Percentiles rank a stretch among this genome's conserved stretches.
These are phyloP conservation scores for Apamea epomidion DNA, from an alignment of 2,888 invertebrate species.

Conservation along the genomic window DNA sequence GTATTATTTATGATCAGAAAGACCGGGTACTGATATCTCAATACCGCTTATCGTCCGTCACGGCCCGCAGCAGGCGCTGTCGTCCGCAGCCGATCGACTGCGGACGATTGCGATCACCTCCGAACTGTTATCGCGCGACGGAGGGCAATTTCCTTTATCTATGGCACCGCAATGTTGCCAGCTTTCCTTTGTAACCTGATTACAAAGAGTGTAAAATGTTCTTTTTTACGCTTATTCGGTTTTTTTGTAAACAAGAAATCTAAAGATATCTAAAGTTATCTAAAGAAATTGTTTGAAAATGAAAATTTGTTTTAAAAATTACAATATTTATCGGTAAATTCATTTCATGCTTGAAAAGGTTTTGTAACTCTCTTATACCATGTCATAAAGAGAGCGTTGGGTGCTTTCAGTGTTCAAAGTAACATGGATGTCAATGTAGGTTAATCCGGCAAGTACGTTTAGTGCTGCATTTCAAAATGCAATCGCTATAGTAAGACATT, in stretches of 20 bases:
- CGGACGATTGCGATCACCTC: slow-evolving; percentile 47
- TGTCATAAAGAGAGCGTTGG: neutral
- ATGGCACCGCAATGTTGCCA: slow-evolving; percentile 36
- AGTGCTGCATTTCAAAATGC: slow-evolving; percentile 33
- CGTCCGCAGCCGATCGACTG: slow-evolving; percentile 35
- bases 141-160: slow-evolving; percentile 57
- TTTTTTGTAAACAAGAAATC: slow-evolving; percentile 31
- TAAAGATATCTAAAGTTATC: slow-evolving; percentile 14
- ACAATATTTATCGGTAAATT: neutral
- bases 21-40: slow-evolving; percentile 25
- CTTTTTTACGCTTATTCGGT: slow-evolving; percentile 15
- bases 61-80: slow-evolving; percentile 16
- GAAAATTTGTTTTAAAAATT: neutral
- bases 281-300: slow-evolving; percentile 12
- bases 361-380: neutral
- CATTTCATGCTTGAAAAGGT: neutral
- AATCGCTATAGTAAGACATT: slow-evolving; percentile 14
- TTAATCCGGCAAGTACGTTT: slow-evolving; percentile 17
- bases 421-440: slow-evolving; percentile 20
- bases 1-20: slow-evolving; percentile 30
- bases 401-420: slow-evolving; percentile 1
- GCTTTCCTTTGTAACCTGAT: slow-evolving; percentile 28
- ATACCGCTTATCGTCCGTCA: slow-evolving; percentile 49
- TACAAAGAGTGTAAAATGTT: slow-evolving; percentile 33
- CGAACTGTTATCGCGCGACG: slow-evolving; percentile 24